Percentiles rank a stretch among this genome's conserved stretches.
These are phyloP conservation scores for Ichneumoninae sp. DNA, from an alignment of 2,888 invertebrate genomes.

Conservation along the genomic window DNA sequence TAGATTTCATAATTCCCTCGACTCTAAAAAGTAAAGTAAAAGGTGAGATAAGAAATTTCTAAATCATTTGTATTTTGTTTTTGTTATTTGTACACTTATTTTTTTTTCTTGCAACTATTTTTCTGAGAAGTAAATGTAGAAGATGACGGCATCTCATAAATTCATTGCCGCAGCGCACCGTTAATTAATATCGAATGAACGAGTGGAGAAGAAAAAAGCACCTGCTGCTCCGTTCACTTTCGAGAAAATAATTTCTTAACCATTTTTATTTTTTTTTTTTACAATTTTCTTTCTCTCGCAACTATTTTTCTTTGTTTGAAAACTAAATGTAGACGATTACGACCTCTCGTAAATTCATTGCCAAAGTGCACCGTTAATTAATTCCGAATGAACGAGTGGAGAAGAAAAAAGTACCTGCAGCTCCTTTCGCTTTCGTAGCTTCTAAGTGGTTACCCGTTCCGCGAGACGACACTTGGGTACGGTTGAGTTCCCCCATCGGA, in stretches of 20 bases:
- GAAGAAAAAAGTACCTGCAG: slow-evolving; percentile 11
- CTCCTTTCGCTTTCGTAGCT: slow-evolving; percentile 30
- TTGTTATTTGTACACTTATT: neutral
- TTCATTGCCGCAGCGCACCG: slow-evolving; percentile 24
- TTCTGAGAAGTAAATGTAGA: neutral
- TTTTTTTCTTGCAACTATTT: neutral
- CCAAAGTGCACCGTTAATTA: slow-evolving; percentile 36
- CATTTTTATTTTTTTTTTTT: too few species aligned
- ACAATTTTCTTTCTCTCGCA: neutral
- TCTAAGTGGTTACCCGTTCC: neutral
- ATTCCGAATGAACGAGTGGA: slow-evolving; percentile 11
- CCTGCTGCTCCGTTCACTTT: slow-evolving; percentile 24
- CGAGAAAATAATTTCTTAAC: neutral
- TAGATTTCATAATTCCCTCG: neutral
- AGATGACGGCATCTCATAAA: neutral
- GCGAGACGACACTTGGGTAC: slow-evolving; percentile 22
- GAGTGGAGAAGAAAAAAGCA: neutral
- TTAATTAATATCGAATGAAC: slow-evolving; percentile 27
- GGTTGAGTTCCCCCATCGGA: slow-evolving; percentile 10
- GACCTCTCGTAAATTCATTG: slow-evolving; percentile 18
- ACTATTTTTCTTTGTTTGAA: neutral
- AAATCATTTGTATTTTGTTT: too few species aligned
- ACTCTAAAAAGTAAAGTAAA: neutral
- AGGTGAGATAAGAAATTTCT: neutral
- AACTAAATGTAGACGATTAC: neutral